Evolutionary conservation across 2,797 vertebrate species (phyloP).

Genomic region (Kryptolebias ocellatus): DNA sequence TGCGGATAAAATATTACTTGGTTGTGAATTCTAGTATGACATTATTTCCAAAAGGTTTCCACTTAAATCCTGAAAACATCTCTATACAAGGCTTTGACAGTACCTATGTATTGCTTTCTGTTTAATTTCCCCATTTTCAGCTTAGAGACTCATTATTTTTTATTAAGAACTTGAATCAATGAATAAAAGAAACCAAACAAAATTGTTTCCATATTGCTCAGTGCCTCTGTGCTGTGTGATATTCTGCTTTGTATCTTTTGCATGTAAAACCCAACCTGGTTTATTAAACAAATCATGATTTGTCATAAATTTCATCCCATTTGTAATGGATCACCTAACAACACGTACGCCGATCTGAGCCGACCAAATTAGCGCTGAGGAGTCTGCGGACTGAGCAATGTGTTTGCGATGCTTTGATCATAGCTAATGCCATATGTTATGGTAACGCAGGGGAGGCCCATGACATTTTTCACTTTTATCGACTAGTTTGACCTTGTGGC

Average conservation of each 20-base stretch:
- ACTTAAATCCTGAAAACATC: neutral
- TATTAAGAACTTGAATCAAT: neutral
- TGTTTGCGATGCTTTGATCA: constrained; percentile 70
- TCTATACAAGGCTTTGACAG: neutral
- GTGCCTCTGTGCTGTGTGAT: neutral
- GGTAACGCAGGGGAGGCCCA: constrained; percentile 61
- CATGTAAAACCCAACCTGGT: constrained; percentile 40
- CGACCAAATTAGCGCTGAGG: constrained; percentile 71
- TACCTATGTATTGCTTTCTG: no score
- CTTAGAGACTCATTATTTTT: neutral
- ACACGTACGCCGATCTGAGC: constrained; percentile 63
- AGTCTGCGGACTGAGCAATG: constrained; percentile 50
- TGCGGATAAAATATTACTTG: neutral
- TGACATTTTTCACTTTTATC: constrained; percentile 84
- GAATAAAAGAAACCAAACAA: neutral
- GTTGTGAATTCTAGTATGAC: neutral
- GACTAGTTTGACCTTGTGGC: constrained; percentile 68
- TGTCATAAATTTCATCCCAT: constrained; percentile 79
- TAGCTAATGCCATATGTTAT: constrained; percentile 72
- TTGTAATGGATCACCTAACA: constrained; percentile 74
- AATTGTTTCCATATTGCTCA: neutral
- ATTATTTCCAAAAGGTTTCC: neutral
- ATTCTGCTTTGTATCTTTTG: neutral
- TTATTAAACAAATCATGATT: constrained; percentile 78
- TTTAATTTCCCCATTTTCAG: neutral